A percentile compares a stretch with the other conserved stretches of the same genome.
phyloP scores from a whole-genome alignment of 1,140 invertebrate genomes.

The Pogonomyrmex barbatus region DNA sequence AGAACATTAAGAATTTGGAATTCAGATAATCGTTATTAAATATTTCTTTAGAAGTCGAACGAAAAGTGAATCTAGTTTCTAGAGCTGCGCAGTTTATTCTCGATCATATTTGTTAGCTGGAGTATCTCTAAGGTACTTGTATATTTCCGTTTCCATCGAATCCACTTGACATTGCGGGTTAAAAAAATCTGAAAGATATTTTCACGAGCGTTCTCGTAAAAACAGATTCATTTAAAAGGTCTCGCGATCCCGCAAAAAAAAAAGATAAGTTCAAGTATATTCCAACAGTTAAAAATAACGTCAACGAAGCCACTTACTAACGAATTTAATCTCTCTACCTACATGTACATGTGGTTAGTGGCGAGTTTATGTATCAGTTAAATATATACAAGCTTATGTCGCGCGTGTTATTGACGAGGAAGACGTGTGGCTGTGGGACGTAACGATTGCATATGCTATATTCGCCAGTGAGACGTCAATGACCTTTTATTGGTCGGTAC shows the following conservation, averaged over 20 bases:
- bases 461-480: conserved; percentile 68
- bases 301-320: conserved; percentile 54
- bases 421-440: conserved; percentile 39
- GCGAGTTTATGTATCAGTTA: neutral
- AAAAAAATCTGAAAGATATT: conserved; percentile 47
- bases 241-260: conserved; percentile 26
- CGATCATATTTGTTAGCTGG: conserved; percentile 31
- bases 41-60: neutral
- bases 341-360: neutral
- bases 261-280: conserved; percentile 51
- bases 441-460: conserved; percentile 58
- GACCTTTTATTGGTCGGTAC: conserved; percentile 69
- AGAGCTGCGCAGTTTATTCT: conserved; percentile 19
- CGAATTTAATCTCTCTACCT: conserved; percentile 35
- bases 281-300: conserved; percentile 50
- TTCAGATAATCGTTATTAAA: neutral
- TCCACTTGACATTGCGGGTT: conserved; percentile 31
- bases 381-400: neutral
- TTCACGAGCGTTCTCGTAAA: conserved; percentile 28
- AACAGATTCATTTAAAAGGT: conserved; percentile 55
- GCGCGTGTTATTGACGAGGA: conserved; percentile 41
- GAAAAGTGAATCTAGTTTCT: neutral
- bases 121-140: conserved; percentile 17
- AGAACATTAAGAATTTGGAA: neutral
- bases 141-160: conserved; percentile 55